Conservation (phyloP, 2,888 invertebrate genomes). For the Acleris holmiana region DNA sequence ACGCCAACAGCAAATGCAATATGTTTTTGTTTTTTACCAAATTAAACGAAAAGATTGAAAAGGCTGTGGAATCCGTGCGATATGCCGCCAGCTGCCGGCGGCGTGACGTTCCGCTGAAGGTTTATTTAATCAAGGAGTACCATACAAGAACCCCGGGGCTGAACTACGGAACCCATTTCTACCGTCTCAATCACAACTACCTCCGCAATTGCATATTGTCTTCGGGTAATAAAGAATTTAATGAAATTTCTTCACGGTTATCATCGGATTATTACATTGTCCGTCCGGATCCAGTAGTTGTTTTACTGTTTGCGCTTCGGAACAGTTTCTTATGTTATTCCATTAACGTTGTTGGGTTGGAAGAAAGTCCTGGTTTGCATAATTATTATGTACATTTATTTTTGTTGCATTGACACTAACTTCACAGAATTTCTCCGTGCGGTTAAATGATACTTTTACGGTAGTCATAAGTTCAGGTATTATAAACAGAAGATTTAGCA, state of each 20-base stretch:
- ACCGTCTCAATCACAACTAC: slow-evolving; percentile 78
- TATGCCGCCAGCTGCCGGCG: slow-evolving; percentile 67
- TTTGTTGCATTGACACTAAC: no score
- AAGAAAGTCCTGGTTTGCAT: neutral
- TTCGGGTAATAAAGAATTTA: slow-evolving; percentile 73
- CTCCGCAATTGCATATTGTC: slow-evolving; percentile 75
- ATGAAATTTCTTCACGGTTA: slow-evolving; percentile 75
- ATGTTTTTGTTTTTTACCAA: slow-evolving; percentile 44
- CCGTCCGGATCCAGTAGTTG: slow-evolving; percentile 57
- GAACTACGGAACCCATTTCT: slow-evolving; percentile 62
- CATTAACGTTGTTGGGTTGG: neutral
- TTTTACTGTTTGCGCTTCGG: slow-evolving; percentile 49
- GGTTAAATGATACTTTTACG: no score
- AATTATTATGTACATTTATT: neutral
- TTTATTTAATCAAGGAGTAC: slow-evolving; percentile 81
- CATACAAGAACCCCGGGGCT: slow-evolving; percentile 53
- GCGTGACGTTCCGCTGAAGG: slow-evolving; percentile 73
- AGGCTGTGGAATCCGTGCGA: slow-evolving; percentile 60
- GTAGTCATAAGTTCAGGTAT: no score
- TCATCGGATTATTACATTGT: slow-evolving; percentile 60
- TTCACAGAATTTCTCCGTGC: neutral
- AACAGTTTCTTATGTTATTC: neutral
- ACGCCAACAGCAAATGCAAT: slow-evolving; percentile 19
- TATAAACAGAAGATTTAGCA: no score
- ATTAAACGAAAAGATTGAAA: slow-evolving; percentile 50